Conservation (phyloP, 92 coral and sea anemone genomes). For the Parazoanthus atlanticus region DNA sequence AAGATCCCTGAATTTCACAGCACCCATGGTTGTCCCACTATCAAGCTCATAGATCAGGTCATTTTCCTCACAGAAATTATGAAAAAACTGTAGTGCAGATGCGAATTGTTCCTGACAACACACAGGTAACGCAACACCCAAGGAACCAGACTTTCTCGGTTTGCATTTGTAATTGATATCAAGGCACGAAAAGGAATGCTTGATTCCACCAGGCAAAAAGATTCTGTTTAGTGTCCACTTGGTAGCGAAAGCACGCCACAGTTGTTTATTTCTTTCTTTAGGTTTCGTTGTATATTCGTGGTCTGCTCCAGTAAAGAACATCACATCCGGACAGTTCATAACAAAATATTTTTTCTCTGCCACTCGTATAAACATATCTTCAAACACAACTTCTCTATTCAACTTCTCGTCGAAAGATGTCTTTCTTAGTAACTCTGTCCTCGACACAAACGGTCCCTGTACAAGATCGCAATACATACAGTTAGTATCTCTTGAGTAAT, state of each 20-base stretch:
- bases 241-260: conserved; percentile 53
- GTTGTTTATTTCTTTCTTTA: conserved; percentile 14
- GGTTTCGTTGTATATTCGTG: conserved; percentile 33
- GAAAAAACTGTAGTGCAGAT: conserved; percentile 27
- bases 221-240: conserved; percentile 67
- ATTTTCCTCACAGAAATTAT: conserved; percentile 38
- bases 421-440: conserved; percentile 32
- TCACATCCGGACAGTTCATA: conserved; percentile 67
- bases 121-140: conserved; percentile 47
- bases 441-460: conserved; percentile 66
- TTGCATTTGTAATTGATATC: conserved; percentile 47
- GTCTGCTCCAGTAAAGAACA: conserved; percentile 51
- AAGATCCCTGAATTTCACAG: conserved; percentile 55
- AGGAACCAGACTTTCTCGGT: background rate
- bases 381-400: conserved; percentile 42
- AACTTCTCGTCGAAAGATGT: conserved; percentile 43
- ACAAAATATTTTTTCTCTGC: conserved; percentile 14
- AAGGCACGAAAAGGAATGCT: conserved; percentile 54
- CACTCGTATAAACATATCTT: conserved; percentile 47
- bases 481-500: conserved; percentile 37
- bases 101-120: conserved; percentile 63
- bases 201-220: conserved; percentile 39
- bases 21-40: conserved; percentile 53
- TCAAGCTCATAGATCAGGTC: conserved; percentile 54
- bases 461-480: conserved; percentile 57